Base-by-base conservation (phyloP, 2,797 vertebrate species). In the Muscicapa comitata region DNA sequence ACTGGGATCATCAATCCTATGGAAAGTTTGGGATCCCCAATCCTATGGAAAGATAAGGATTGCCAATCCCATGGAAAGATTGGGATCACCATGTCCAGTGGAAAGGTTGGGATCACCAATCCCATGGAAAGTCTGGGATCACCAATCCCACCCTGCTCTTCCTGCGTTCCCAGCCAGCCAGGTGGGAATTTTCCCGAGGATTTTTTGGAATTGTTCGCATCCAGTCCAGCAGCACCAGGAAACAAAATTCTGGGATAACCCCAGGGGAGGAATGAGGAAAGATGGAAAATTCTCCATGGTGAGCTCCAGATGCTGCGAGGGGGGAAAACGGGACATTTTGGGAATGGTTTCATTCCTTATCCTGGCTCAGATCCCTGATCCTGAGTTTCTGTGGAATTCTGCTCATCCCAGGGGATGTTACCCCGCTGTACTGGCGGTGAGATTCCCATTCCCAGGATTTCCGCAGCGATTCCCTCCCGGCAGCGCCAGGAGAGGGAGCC, bases 181-280 rank as follows among this genome's bases (percentile, higher is more conserved):
- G 19, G n/a, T 6, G 70, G 40, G 25, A 45, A 1, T n/a, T 35
- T n/a, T 29, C 79, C 71, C 0, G 0, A 45, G 4, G 35, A 29
- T 15, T 58, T 3, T 28, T 43, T 13, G 5, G 0, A 42, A 73
- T 62, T 11, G n/a, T 59, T 76, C 2, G 0, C 45, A 33, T 33
- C 82, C 83, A 43, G 17, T 5, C 2, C 0, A 20, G 51, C 72
- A 66, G 62, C 1, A 0, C n/a, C 40, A 6, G 51, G 20, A 7
- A 37, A 59, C 5, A 1, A 16, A 37, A 37, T 42, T 2, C 2
- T 0, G 2, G 9, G 58, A 37, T 40, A 26, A 20, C 0, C 1
- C 2, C 42, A 14, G n/a, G 50, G 21, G 4, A 23, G 74, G 93
- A 48, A 21, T 20, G 42, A 35, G 40, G 31, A 31, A 35, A 65